Evolutionary conservation across 1,140 invertebrate genomes (phyloP), one percentile per base, ranked within the genome.

Genomic region (Acromyrmex charruanus): DNA sequence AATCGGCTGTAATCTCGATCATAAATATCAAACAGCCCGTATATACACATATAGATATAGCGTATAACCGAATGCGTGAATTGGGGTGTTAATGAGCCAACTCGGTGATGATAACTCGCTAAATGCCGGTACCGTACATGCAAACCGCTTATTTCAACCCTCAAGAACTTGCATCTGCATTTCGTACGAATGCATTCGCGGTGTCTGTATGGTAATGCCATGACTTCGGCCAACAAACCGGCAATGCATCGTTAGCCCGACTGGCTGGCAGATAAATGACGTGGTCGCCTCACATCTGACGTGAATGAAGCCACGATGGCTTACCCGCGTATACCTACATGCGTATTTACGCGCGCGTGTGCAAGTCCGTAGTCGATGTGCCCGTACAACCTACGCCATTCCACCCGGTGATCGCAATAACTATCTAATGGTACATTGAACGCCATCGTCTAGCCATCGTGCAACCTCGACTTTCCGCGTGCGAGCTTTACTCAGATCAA

Each of bases 291-390:
- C 92, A 88, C 87, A 91, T 93, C 92, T 93, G 93, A 94, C 93
- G 91, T 93, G 93, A 94, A 94, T 93, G 92, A 94, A 93, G 93
- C 91, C 92, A 87, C 90, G 89, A 92, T 91, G 89, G 91, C 88
- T 93, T 88, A 90, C 89, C 91, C 90, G 66, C 75, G 77, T 90
- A 65, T 53, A 85, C 65, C 53, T 87, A 74, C 59, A 63, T 25
- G 77, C 31, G 55, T 85, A 81, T 88, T 88, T 79, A 53, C 63
- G 71, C 81, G 59, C 79, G 66, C 31, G 66, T 86, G 65, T 65
- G 59, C 51, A 55, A 51, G 55, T 14, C 59, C 18, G 14, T 14
- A 35, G 44, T 31, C 65, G 16, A n/a, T 31, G 77, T 53, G 77
- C 49, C 39, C 28, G 61, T 59, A 51, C 77, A 79, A 71, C 39